phyloP scores from a whole-genome alignment of 2,113 vertebrate genomes.

The Heterotis niloticus region DNA sequence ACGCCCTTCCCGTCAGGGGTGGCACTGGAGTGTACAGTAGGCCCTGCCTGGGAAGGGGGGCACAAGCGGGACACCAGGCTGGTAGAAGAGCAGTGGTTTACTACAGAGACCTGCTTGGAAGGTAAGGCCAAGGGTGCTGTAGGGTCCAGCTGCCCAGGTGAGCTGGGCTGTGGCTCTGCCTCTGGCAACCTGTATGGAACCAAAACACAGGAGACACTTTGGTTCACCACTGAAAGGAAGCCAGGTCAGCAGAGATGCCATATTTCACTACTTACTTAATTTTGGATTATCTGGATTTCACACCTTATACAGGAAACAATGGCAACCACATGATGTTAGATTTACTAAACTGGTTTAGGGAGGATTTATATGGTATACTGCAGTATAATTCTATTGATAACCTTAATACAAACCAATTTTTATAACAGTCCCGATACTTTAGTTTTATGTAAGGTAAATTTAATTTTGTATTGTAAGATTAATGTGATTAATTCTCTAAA shows the following conservation, averaged over 20 bases:
- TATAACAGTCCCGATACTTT: no score
- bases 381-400: not conserved
- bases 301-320: not conserved
- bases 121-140: conserved; percentile 36
- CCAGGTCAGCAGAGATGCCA: not conserved
- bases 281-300: not conserved
- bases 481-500: no score
- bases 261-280: no score
- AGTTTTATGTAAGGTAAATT: no score
- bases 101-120: conserved; percentile 34
- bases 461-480: no score
- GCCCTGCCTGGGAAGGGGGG: not conserved
- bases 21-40: not conserved
- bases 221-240: not conserved
- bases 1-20: not conserved
- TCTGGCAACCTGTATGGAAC: conserved; percentile 36
- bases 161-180: conserved; percentile 4
- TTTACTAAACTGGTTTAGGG: not conserved
- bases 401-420: not conserved
- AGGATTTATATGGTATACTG: not conserved
- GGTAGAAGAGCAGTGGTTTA: conserved; percentile 27
- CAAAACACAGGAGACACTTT: not conserved
- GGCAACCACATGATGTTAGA: not conserved
- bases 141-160: conserved; percentile 35
- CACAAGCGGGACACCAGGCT: conserved; percentile 3